Conservation (phyloP, 1,140 invertebrate genomes). For the Danaus plexippus region DNA sequence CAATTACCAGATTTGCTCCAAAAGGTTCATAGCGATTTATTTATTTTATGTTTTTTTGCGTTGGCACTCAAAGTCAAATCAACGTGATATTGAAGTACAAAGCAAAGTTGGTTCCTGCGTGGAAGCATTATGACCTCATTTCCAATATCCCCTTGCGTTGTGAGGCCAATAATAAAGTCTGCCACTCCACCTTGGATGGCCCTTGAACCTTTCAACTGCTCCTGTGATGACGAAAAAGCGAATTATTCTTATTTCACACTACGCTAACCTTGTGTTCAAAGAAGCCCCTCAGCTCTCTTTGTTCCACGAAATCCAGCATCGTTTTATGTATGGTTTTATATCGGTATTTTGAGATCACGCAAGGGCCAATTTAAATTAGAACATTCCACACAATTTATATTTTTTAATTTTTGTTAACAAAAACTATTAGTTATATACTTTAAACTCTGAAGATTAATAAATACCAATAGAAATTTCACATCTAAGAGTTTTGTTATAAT, state of each 20-base stretch:
- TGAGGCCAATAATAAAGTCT: constrained; percentile 65
- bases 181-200: constrained; percentile 55
- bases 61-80: constrained; percentile 22
- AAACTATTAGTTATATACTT: too few species aligned
- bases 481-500: too few species aligned
- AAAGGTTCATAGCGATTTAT: constrained; percentile 3
- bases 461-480: too few species aligned
- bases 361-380: constrained; percentile 9
- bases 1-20: too few species aligned
- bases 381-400: too few species aligned
- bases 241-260: constrained; percentile 65
- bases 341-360: constrained; percentile 34
- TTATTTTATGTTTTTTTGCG: constrained; percentile 20
- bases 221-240: constrained; percentile 56
- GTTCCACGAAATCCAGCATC: constrained; percentile 33
- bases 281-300: constrained; percentile 36
- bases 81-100: constrained; percentile 7
- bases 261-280: constrained; percentile 39
- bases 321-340: constrained; percentile 22
- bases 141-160: constrained; percentile 36
- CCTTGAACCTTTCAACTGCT: constrained; percentile 52
- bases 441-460: too few species aligned
- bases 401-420: too few species aligned
- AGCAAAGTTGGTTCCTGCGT: constrained; percentile 21
- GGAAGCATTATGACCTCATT: constrained; percentile 55